phyloP scores from a whole-genome alignment of 2,888 invertebrate species.

The Netelia inedita region DNA sequence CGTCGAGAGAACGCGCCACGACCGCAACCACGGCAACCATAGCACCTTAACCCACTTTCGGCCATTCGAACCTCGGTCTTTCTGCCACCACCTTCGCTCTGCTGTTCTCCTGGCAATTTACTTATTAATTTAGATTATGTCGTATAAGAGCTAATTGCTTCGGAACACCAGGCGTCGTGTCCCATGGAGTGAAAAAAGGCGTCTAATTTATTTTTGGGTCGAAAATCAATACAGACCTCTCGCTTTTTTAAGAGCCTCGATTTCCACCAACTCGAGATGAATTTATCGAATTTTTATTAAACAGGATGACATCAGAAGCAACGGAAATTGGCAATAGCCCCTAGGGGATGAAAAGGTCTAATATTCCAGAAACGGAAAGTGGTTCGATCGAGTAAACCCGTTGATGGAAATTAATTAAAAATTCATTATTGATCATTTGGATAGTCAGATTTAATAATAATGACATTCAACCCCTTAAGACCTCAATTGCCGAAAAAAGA shows the following conservation, averaged over 20 bases:
- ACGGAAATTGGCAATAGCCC: not conserved
- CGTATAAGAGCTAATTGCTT: slow-evolving; percentile 83
- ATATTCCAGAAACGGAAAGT: not conserved
- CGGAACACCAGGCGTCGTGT: slow-evolving; percentile 65
- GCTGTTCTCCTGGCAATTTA: slow-evolving; percentile 82
- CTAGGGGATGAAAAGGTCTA: not conserved
- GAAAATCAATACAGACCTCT: no score
- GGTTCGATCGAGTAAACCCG: not conserved
- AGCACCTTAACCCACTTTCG: slow-evolving; percentile 79
- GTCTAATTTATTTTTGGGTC: no score
- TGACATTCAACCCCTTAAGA: not conserved
- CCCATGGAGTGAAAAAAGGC: no score
- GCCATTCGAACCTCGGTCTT: slow-evolving; percentile 45
- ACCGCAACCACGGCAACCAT: slow-evolving; percentile 25
- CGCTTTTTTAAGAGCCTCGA: no score
- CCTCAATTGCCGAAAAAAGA: not conserved
- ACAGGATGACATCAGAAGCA: not conserved
- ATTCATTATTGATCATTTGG: not conserved
- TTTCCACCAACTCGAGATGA: no score
- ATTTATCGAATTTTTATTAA: not conserved
- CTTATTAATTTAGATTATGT: slow-evolving; percentile 85
- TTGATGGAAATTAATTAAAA: not conserved
- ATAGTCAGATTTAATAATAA: not conserved
- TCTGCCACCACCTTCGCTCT: slow-evolving; percentile 75
- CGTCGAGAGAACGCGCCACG: slow-evolving; percentile 69